Evolutionary conservation across 2,888 invertebrate species (phyloP).

Genomic region (Parthenolecanium corni): DNA sequence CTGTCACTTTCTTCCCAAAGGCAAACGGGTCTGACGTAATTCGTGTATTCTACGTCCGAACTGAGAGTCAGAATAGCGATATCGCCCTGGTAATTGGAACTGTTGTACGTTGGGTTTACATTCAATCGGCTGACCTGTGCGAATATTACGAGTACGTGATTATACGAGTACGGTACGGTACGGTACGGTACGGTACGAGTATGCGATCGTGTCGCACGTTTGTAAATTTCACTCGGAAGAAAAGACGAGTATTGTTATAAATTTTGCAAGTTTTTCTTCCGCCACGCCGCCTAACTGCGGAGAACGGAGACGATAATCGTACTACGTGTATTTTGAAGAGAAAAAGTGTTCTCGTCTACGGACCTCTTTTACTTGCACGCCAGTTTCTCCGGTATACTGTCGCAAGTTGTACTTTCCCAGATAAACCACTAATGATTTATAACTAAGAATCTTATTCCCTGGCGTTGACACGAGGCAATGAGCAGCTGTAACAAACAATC

Average conservation of each 20-base stretch:
- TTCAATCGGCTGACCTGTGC: slow-evolving; percentile 41
- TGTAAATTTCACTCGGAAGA: too few relatives aligned
- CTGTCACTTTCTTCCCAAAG: slow-evolving; percentile 43
- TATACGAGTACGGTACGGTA: too few relatives aligned
- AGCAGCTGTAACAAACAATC: slow-evolving; percentile 40
- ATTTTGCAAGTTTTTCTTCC: too few relatives aligned
- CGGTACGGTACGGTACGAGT: too few relatives aligned
- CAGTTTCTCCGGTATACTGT: slow-evolving; percentile 38
- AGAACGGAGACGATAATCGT: too few relatives aligned
- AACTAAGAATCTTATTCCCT: slow-evolving; percentile 35
- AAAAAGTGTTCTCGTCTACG: too few relatives aligned
- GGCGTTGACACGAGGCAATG: slow-evolving; percentile 47
- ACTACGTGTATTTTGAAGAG: too few relatives aligned
- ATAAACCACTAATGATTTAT: slow-evolving; percentile 37
- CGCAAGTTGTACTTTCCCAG: slow-evolving; percentile 37
- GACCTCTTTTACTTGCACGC: slow-evolving; percentile 35
- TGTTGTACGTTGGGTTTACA: slow-evolving; percentile 48
- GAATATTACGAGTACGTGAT: background rate
- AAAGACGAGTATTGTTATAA: too few relatives aligned
- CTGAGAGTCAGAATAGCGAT: slow-evolving; percentile 45
- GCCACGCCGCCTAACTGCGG: too few relatives aligned
- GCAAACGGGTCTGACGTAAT: slow-evolving; percentile 49
- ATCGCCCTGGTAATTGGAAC: slow-evolving; percentile 46
- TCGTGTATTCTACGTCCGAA: slow-evolving; percentile 43
- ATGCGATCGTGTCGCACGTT: too few relatives aligned